Evolutionary conservation across 2,888 invertebrate species (phyloP).

Genomic region (Loripinus fragilis): DNA sequence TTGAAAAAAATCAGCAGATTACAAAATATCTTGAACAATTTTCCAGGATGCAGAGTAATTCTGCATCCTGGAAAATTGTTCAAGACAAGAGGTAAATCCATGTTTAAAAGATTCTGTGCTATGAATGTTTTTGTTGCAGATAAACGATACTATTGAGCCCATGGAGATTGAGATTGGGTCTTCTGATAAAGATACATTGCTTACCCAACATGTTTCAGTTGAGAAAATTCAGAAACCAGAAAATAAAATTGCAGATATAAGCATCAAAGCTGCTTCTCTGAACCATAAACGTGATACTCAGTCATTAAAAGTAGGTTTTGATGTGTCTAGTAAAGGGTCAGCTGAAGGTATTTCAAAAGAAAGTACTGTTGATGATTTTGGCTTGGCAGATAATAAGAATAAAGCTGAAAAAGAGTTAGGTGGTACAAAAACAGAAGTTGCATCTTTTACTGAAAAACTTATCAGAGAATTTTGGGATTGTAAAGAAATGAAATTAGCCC

Average conservation of each 20-base stretch:
- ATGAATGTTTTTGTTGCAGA: slow-evolving; percentile 9
- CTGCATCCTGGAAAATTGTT: no score
- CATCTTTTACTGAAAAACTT: slow-evolving; percentile 63
- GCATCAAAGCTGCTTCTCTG: background rate
- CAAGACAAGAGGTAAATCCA: no score
- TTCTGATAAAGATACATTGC: slow-evolving; percentile 20
- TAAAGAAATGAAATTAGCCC: slow-evolving; percentile 60
- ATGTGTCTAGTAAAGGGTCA: background rate
- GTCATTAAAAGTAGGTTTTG: background rate
- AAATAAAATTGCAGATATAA: background rate
- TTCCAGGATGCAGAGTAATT: no score
- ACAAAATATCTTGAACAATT: no score
- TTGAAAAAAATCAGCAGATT: no score
- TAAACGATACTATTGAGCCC: background rate
- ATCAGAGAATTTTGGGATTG: slow-evolving; percentile 71
- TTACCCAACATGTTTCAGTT: background rate
- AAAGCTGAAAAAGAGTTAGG: background rate
- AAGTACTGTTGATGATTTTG: background rate
- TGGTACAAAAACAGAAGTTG: slow-evolving; percentile 53
- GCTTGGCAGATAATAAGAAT: background rate
- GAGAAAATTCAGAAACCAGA: background rate
- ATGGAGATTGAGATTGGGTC: slow-evolving; percentile 14
- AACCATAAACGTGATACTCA: background rate
- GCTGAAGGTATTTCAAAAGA: background rate
- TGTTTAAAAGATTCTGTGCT: no score